Percentiles rank a stretch among this genome's conserved stretches.
Conservation (phyloP, 2,113 vertebrate species). For the Oryzias curvinotus region DNA sequence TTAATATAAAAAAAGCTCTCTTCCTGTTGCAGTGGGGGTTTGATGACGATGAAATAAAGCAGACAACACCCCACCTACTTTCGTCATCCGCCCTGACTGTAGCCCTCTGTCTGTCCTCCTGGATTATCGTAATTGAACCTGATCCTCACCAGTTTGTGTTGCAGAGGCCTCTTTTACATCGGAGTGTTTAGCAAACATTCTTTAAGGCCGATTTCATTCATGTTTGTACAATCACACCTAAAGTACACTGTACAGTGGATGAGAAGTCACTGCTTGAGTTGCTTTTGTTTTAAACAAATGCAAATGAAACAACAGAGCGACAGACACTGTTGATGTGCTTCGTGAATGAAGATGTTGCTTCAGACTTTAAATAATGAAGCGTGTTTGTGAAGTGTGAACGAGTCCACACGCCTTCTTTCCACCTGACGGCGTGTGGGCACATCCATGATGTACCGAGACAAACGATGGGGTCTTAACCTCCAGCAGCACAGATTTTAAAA, state of each 20-base stretch:
- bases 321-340: constrained; percentile 4
- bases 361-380: constrained; percentile 37
- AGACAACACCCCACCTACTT: constrained; percentile 47
- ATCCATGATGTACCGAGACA: constrained; percentile 27
- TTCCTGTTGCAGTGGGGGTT: constrained; percentile 52
- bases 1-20: constrained; percentile 7
- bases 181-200: constrained; percentile 68
- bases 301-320: constrained; percentile 18
- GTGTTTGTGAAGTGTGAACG: constrained; percentile 54
- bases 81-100: constrained; percentile 37
- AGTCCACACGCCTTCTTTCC: constrained; percentile 64
- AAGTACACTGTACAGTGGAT: constrained; percentile 4
- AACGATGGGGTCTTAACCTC: constrained; percentile 44
- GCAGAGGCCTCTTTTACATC: constrained; percentile 42
- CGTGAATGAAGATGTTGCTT: constrained; percentile 33
- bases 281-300: neutral
- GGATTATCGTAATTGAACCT: constrained; percentile 71
- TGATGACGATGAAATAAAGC: constrained; percentile 60
- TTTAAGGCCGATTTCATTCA: constrained; percentile 55
- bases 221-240: constrained; percentile 51
- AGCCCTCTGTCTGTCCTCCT: constrained; percentile 32
- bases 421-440: constrained; percentile 58
- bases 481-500: constrained; percentile 39
- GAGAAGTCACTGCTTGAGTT: neutral
- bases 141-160: constrained; percentile 72